Evolutionary conservation across 2,888 invertebrate species (phyloP), one percentile per base, ranked within the genome.

Genomic region (Girardia tigrina): DNA sequence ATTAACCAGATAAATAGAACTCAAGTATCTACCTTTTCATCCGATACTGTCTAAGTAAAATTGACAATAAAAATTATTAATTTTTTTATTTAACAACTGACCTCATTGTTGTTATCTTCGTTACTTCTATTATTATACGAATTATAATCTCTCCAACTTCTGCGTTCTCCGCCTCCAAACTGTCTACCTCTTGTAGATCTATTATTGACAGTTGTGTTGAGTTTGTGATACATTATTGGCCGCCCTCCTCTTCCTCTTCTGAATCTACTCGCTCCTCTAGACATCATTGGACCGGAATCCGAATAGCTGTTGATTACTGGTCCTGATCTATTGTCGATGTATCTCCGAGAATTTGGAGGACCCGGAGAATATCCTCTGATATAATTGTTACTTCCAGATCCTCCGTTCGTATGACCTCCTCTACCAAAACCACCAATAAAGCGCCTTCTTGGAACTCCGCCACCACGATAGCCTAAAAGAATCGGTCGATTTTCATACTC

Each of bases 41-140:
- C 56, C 56, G 56, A 56, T 56, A 56, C 56, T 56, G 56, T 56
- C 56, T 56, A 56, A 56, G 56, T 2, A 56, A 56, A 12, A 56
- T 56, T 56, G n/a, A 12, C 4, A 56, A 56, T 56, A 56, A 56
- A n/a, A 56, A 20, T 56, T 8, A 8, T 2, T 23, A 56, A 56
- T 20, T 20, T 20, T 56, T 56, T 12, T n/a, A n/a, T n/a, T 20
- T 56, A 12, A 56, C 6, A 20, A 56, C 56, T n/a, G 56, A 56
- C 56, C 56, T 56, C 56, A n/a, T 56, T 56, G 56, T 56, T 56
- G n/a, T 56, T 56, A 16, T 56, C 56, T n/a, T 56, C 56, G n/a
- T 56, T 56, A 23, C 23, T 56, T 56, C 56, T 56, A n/a, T 56
- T 56, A 56, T 56, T 56, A 56, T 56, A 56, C n/a, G 56, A 56